Conservation (phyloP, 2,113 vertebrate species). For the Cyprinodon variegatus region DNA sequence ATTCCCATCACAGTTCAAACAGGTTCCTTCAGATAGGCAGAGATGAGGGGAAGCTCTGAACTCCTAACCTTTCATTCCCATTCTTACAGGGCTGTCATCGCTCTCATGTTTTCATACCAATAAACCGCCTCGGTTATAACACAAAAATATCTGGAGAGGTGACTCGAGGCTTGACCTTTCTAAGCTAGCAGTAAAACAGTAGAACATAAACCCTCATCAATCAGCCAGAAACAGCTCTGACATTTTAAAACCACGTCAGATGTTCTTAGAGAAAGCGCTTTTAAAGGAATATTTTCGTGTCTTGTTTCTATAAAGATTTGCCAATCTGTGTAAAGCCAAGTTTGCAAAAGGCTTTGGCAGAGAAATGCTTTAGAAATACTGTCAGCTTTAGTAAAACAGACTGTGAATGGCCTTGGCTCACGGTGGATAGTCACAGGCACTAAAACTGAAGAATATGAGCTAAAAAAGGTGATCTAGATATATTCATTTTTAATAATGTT, state of each 20-base stretch:
- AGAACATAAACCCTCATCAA: conserved; percentile 35
- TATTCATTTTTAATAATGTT: neutral
- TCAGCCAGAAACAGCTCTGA: conserved; percentile 42
- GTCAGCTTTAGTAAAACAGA: neutral
- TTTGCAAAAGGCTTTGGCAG: neutral
- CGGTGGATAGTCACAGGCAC: neutral
- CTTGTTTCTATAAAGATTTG: neutral
- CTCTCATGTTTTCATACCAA: conserved; percentile 46
- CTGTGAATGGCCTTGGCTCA: neutral
- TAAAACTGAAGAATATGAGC: neutral
- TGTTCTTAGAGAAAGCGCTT: neutral
- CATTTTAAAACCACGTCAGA: conserved; percentile 43
- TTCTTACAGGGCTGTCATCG: conserved; percentile 39
- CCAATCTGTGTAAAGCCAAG: neutral
- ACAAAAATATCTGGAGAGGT: conserved; percentile 45
- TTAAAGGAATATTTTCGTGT: neutral
- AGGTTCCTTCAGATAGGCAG: conserved; percentile 33
- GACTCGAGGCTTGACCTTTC: conserved; percentile 54
- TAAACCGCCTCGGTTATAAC: conserved; percentile 61
- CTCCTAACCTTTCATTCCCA: conserved; percentile 57
- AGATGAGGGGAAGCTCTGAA: conserved; percentile 39
- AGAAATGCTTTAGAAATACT: neutral
- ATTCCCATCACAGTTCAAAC: conserved; percentile 65
- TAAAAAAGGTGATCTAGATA: too few species aligned
- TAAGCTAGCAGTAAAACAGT: conserved; percentile 17